Evolutionary conservation across 1,140 invertebrate species (phyloP).

Genomic region (Ceratosolen fusciceps): DNA sequence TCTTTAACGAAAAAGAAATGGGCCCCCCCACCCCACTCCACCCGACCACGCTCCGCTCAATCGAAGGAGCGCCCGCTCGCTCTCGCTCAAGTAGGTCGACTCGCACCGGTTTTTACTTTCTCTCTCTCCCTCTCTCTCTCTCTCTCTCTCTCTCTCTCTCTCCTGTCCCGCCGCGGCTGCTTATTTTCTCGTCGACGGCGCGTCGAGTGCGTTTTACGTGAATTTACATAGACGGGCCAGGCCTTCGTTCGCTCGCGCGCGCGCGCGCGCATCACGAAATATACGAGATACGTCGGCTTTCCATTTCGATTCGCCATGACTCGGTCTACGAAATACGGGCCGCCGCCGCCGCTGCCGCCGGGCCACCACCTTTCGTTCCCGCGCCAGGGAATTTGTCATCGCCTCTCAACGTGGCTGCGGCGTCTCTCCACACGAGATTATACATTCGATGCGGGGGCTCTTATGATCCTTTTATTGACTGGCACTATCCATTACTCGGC

Average conservation of each 20-base stretch:
- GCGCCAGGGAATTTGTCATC: conserved; percentile 34
- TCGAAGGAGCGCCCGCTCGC: not conserved
- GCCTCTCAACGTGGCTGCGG: not conserved
- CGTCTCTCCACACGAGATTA: not conserved
- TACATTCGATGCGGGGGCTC: not conserved
- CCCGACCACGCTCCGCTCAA: conserved; percentile 18
- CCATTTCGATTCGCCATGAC: conserved; percentile 25
- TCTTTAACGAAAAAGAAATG: conserved; percentile 13
- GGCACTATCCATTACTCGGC: not conserved
- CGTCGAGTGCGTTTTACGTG: not conserved
- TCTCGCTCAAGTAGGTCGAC: conserved; percentile 42
- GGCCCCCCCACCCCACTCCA: too few species aligned
- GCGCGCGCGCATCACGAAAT: not conserved
- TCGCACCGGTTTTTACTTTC: conserved; percentile 25
- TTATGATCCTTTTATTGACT: too few species aligned
- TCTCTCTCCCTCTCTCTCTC: not conserved
- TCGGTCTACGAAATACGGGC: conserved; percentile 3
- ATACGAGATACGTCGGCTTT: conserved; percentile 14
- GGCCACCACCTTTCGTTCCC: conserved; percentile 19
- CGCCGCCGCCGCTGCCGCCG: not conserved
- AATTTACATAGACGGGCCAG: conserved; percentile 37
- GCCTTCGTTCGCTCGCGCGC: too few species aligned
- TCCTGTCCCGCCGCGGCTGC: not conserved
- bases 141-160: not conserved
- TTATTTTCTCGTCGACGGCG: conserved; percentile 17